These are phyloP conservation scores for Lerema accius DNA, from an alignment of 1,140 invertebrate genomes.

Conservation along the genomic window DNA sequence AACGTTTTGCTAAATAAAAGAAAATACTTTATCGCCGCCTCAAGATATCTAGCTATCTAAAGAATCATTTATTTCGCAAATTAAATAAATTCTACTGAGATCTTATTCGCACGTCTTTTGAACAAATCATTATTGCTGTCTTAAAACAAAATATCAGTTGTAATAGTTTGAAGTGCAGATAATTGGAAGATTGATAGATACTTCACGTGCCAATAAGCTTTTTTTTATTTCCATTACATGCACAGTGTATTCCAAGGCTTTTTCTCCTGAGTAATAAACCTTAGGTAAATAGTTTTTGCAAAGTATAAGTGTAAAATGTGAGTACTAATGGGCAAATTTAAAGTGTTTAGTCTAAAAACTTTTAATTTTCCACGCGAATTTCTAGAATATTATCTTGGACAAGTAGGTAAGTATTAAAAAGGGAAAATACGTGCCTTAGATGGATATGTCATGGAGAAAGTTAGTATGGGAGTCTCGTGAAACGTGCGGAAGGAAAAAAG, in stretches of 20 bases:
- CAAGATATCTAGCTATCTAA: background rate
- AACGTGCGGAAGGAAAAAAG: background rate
- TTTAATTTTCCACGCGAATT: background rate
- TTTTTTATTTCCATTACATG: no score
- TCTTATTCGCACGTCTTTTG: background rate
- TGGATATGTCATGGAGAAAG: background rate
- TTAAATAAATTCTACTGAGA: background rate
- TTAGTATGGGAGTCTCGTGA: background rate
- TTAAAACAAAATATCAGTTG: background rate
- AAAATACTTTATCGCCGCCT: background rate
- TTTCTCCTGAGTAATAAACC: no score
- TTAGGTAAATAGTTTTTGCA: no score
- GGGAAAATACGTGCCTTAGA: background rate
- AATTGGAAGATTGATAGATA: conserved; percentile 11
- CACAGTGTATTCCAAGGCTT: no score
- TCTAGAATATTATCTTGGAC: background rate
- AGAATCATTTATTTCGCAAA: background rate
- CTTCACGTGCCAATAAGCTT: background rate
- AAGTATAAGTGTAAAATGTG: no score
- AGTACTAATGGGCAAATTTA: no score
- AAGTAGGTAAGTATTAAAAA: background rate
- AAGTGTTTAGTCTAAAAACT: no score
- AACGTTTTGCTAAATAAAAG: background rate
- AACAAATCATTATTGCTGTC: background rate
- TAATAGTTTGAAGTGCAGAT: background rate